A percentile compares a stretch with the other conserved stretches of the same genome.
Conservation (phyloP, 2,113 vertebrate genomes). For the Actenoides hombroni region DNA sequence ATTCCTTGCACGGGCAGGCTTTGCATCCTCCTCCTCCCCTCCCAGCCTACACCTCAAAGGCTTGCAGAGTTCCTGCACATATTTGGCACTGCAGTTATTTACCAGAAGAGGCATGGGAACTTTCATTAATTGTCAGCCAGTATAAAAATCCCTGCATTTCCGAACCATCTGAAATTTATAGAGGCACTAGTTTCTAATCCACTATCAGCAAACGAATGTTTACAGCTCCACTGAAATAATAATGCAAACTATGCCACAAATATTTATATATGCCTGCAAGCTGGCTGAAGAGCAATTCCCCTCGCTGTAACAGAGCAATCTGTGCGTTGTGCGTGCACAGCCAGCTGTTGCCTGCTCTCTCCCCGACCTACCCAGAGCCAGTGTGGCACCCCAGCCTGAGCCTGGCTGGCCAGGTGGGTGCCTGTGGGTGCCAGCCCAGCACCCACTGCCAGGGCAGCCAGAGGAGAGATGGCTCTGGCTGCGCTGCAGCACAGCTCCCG, state of each 20-base stretch:
- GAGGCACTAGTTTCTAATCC: constrained; percentile 56
- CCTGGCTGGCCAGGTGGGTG: not conserved
- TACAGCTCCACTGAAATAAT: constrained; percentile 72
- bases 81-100: constrained; percentile 60
- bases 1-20: not conserved
- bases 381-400: not conserved
- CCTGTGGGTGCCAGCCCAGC: not conserved
- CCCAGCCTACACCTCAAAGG: not conserved
- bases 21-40: not conserved
- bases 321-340: rapidly evolving
- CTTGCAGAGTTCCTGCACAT: not conserved
- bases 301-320: not conserved
- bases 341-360: not conserved
- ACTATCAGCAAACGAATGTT: constrained; percentile 63
- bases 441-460: not conserved
- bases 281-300: not conserved
- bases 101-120: constrained; percentile 17
- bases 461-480: not conserved
- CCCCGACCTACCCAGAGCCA: not conserved
- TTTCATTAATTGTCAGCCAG: constrained; percentile 42
- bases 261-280: constrained; percentile 49
- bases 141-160: not conserved
- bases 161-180: constrained; percentile 52
- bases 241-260: constrained; percentile 69
- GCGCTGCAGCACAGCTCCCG: not conserved